Evolutionary conservation across 1,140 invertebrate genomes (phyloP).

Genomic region (Drosophila bifasciata): DNA sequence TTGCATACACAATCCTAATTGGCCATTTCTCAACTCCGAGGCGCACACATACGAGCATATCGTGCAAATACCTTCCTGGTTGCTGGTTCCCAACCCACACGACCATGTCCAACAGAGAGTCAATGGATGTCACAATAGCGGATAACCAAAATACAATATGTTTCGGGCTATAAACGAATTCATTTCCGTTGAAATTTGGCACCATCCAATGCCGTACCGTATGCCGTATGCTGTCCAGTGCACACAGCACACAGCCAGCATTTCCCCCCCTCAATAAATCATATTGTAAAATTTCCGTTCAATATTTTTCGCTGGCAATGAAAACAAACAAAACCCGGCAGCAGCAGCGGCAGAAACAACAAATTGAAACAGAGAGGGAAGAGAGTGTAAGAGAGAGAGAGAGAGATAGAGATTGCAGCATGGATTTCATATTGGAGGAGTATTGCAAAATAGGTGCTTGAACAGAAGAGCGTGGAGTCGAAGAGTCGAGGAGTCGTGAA

Average conservation of each 20-base stretch:
- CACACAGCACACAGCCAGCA: conserved; percentile 21
- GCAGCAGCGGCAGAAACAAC: conserved; percentile 53
- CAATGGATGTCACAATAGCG: conserved; percentile 67
- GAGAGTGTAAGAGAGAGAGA: not conserved
- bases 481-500: not conserved
- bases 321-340: conserved; percentile 61
- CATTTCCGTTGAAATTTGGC: conserved; percentile 76
- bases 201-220: conserved; percentile 42
- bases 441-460: not conserved
- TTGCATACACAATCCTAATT: conserved; percentile 56
- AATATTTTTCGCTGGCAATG: conserved; percentile 72
- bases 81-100: conserved; percentile 3
- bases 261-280: conserved; percentile 64
- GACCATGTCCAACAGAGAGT: not conserved
- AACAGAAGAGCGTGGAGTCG: not conserved
- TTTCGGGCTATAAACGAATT: conserved; percentile 74
- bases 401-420: not conserved
- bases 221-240: conserved; percentile 2
- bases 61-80: conserved; percentile 34
- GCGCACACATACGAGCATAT: conserved; percentile 43
- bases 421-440: not conserved
- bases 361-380: conserved; percentile 59
- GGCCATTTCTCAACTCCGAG: conserved; percentile 50
- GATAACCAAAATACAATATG: conserved; percentile 81
- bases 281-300: conserved; percentile 81